Evolutionary conservation across 2,888 invertebrate genomes (phyloP), one percentile per base, ranked within the genome.

Genomic region (Scrobipalpa costella): DNA sequence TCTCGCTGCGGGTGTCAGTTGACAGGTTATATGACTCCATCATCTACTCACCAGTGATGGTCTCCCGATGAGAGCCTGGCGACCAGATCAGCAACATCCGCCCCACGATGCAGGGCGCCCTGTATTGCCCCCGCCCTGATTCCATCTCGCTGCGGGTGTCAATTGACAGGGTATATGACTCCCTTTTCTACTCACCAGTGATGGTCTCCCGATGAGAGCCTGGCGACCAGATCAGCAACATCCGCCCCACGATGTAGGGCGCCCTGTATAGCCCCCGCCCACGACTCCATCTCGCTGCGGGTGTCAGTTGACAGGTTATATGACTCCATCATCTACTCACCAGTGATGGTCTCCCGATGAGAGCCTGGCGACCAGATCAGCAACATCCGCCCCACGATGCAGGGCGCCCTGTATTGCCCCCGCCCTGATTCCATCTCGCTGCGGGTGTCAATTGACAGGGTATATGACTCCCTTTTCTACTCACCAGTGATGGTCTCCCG

Each of bases 391-490:
- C 76, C 90, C 71, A 88, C 90, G 34, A 64, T 88, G 86, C 80
- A 92, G 74, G 36, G 96, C 95, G 74, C 95, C 94, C 81, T 96
- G 95, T 63, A 98, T 88, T 33, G 96, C 93, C 98, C 98, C 98
- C 78, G n/a, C n/a, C n/a, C n/a, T n/a, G 96, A 95, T 89, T 98
- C 98, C 98, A 49, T 19, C 19, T n/a, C 8, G 7, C 19, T 19
- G 19, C 19, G 9, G 27, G 27, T 27, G 27, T 27, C 5, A 27
- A 5, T 5, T 27, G 27, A 27, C 27, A 27, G 27, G 27, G 27
- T 27, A 27, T 27, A 27, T 27, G 96, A 95, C 89, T 98, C 98
- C 98, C 2, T 13, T 7, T 27, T 3, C 7, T 5, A 40, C 75
- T 74, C 69, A 91, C 92, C 92, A 92, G 69, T 89, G 88, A 64